Evolutionary conservation across 30 jellyfish, hydroid and myxozoan genomes (phyloP), one percentile per base, ranked within the genome.

Genomic region (Aurelia coerulea): DNA sequence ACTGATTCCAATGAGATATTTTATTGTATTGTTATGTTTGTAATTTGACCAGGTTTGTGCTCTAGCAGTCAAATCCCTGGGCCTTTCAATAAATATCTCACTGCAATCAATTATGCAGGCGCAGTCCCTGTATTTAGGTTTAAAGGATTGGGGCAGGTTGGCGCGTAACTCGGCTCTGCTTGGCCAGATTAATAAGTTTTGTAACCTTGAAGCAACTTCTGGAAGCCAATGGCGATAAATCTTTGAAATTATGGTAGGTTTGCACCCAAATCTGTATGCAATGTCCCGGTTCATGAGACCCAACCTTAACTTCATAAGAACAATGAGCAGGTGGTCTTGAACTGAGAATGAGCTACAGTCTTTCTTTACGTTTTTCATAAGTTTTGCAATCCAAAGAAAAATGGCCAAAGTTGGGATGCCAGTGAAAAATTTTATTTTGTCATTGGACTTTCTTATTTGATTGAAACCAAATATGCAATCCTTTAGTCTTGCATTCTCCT

Each of bases 11-110:
- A 63, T 42, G 8, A 78, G 64, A 65, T 58, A 59, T 39, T 78
- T 78, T 67, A 91, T n/a, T 42, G 96, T 91, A 84, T 91, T 85
- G 62, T 85, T 89, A 42, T 85, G 75, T 78, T 91, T 91, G 50
- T 91, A 78, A 9, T 85, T 97, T 0, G 91, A 70, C 97, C 97
- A 89, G 17, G 97, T 83, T 17, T 29, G 63, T n/a, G 23, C 35
- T 85, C 85, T 49, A 62, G 51, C 72, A 79, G 52, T 35, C 10
- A 88, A 62, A 50, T 86, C 39, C 64, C 68, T 86, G 60, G 97
- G 98, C 65, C 91, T 70, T 64, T 86, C 95, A 18, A 91, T 77
- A 80, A 42, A 84, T 9, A 91, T 64, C 67, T 84, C 96, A 1
- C 73, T 53, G 82, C 97, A 90, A 52, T 91, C 97, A 34, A 84